Evolutionary conservation across 2,888 invertebrate genomes (phyloP), one percentile per base, ranked within the genome.

Genomic region (Nowickia ferox): DNA sequence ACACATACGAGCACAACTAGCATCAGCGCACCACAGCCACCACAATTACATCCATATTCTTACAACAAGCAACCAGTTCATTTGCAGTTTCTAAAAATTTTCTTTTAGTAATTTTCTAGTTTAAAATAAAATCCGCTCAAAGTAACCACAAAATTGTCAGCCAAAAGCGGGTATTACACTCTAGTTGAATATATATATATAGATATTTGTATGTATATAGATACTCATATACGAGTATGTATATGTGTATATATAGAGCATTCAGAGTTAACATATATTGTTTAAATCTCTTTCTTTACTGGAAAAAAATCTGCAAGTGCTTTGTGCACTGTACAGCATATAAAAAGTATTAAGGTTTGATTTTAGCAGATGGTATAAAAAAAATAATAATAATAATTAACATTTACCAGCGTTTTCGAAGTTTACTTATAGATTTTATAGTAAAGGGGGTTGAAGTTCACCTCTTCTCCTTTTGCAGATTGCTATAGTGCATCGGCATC

Each of bases 71-170:
- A 44, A 61, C 40, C 66, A 61, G 48, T 79, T 48, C 19, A 75
- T 74, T 71, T 66, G 38, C 15, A 74, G 51, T 74, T 79, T 69
- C 48, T 65, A 74, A 30, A 9, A 69, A 78, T 80, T 84, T 69
- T 55, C 74, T 71, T 76, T 69, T 65, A 71, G 69, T 75, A 57
- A 79, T 69, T 79, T 80, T 75, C 75, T 76, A 71, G 57, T 80
- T 72, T 66, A 19, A 65, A 76, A 75, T 72, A 53, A 80, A 80
- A 71, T 63, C 17, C 59, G 42, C 63, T 69, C 72, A 75, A 75
- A 75, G 48, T 69, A 59, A 68, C 69, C 75, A 80, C 79, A 75
- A 74, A 68, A 78, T 63, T 74, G 30, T 46, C 68, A 76, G 53
- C 69, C 57, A 84, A 80, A 75, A 63, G 40, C 30, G 57, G 69